Percentiles rank a stretch among this genome's conserved stretches.
phyloP scores from a whole-genome alignment of 1,140 invertebrate species.

The honey bee (Apis mellifera) region DNA sequence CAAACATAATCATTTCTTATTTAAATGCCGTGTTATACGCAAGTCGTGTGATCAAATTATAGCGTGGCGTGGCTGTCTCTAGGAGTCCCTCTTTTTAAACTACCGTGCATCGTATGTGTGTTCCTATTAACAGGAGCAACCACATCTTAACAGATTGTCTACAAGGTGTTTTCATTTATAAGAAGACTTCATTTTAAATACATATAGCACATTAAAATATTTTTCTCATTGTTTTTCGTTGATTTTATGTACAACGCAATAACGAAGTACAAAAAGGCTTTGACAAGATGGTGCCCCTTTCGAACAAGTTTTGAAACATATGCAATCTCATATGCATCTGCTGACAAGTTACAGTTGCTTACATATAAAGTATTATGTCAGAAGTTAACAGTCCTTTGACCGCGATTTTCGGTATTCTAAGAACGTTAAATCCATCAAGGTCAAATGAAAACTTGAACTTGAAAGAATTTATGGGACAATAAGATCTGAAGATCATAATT shows the following conservation, averaged over 20 bases:
- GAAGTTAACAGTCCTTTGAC: slow-evolving; percentile 23
- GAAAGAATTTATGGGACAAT: slow-evolving; percentile 8
- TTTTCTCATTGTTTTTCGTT: neutral
- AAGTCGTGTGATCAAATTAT: slow-evolving; percentile 45
- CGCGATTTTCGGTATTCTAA: slow-evolving; percentile 25
- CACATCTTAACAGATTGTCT: neutral
- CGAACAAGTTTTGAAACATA: slow-evolving; percentile 45
- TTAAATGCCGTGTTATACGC: slow-evolving; percentile 23
- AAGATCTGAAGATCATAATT: neutral
- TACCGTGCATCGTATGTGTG: slow-evolving; percentile 10
- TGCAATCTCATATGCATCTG: slow-evolving; percentile 23
- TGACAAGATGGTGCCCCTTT: slow-evolving; percentile 40
- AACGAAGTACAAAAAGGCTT: slow-evolving; percentile 45
- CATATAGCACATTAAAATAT: neutral
- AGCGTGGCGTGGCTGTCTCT: slow-evolving; percentile 42
- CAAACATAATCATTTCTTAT: slow-evolving; percentile 3
- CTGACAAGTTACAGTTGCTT: slow-evolving; percentile 28
- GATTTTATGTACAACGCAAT: slow-evolving; percentile 11
- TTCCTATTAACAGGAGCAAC: slow-evolving; percentile 1
- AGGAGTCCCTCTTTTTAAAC: slow-evolving; percentile 38
- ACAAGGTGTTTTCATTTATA: neutral
- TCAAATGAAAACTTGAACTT: slow-evolving; percentile 8
- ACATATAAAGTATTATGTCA: slow-evolving; percentile 38
- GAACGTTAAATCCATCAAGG: slow-evolving; percentile 13
- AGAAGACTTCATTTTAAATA: neutral